A percentile compares a stretch with the other conserved stretches of the same genome.
phyloP scores from a whole-genome alignment of 2,888 invertebrate species.

The Brenthis hecate region DNA sequence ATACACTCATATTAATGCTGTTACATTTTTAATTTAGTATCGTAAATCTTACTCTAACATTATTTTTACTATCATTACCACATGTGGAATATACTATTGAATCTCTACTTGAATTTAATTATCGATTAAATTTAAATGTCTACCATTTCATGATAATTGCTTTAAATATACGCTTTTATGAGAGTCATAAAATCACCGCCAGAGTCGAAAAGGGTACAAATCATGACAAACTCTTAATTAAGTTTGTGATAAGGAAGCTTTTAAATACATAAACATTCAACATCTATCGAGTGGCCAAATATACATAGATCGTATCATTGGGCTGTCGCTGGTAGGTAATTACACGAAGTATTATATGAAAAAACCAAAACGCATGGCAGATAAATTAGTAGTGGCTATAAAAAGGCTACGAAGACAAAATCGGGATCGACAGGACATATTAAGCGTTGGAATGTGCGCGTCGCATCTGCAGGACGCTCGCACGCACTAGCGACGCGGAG shows the following conservation, averaged over 20 bases:
- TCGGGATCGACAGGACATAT: slow-evolving; percentile 23
- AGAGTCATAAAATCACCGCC: slow-evolving; percentile 18
- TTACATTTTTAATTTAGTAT: background rate
- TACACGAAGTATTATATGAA: too few species aligned
- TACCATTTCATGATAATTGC: slow-evolving; percentile 11
- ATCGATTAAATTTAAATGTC: slow-evolving; percentile 34
- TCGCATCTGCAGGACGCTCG: slow-evolving; percentile 9
- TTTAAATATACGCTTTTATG: slow-evolving; percentile 23
- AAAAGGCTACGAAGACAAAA: slow-evolving; percentile 3
- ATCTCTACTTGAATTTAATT: slow-evolving; percentile 30
- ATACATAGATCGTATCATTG: too few species aligned
- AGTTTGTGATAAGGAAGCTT: background rate
- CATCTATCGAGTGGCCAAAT: too few species aligned
- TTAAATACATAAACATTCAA: too few species aligned
- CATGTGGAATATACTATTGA: slow-evolving; percentile 9
- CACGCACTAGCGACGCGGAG: slow-evolving; percentile 2
- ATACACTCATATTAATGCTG: background rate
- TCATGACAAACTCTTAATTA: background rate
- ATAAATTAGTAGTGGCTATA: background rate
- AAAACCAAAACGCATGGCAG: too few species aligned
- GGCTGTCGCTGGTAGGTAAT: too few species aligned
- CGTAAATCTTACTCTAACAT: too few species aligned
- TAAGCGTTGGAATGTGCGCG: slow-evolving; percentile 16
- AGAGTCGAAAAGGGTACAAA: background rate
- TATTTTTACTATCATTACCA: slow-evolving; percentile 5